Evolutionary conservation across 2,113 vertebrate genomes (phyloP).

Genomic region (Mystacornis crossleyi): DNA sequence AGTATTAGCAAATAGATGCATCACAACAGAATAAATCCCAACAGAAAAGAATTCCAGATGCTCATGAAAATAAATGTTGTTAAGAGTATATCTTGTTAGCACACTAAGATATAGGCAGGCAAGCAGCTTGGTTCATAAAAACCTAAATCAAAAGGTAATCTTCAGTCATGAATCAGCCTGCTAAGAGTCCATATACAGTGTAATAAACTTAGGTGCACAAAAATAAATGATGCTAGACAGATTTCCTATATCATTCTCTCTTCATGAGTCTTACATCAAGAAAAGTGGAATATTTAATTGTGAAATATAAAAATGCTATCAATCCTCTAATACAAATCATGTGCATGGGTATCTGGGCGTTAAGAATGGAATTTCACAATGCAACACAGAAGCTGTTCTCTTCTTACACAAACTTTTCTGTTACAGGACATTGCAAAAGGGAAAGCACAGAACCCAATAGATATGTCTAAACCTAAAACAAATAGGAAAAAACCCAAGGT

Average conservation of each 20-base stretch:
- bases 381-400: neutral
- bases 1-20: neutral
- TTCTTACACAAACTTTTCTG: neutral
- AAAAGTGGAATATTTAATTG: neutral
- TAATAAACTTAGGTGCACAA: neutral
- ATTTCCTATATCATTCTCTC: neutral
- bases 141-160: neutral
- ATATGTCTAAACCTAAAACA: neutral
- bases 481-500: neutral
- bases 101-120: neutral
- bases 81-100: neutral
- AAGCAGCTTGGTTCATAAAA: neutral
- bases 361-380: neutral
- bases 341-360: neutral
- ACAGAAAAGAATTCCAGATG: neutral
- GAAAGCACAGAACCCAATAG: neutral
- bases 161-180: neutral
- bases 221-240: neutral
- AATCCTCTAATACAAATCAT: neutral
- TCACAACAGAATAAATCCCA: neutral
- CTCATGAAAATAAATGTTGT: neutral
- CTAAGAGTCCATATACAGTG: neutral
- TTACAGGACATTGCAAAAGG: neutral
- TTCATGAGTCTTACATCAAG: neutral
- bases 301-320: neutral